Conservation (phyloP, 2,797 vertebrate genomes). For the Cynodonichthys magdalenae region DNA sequence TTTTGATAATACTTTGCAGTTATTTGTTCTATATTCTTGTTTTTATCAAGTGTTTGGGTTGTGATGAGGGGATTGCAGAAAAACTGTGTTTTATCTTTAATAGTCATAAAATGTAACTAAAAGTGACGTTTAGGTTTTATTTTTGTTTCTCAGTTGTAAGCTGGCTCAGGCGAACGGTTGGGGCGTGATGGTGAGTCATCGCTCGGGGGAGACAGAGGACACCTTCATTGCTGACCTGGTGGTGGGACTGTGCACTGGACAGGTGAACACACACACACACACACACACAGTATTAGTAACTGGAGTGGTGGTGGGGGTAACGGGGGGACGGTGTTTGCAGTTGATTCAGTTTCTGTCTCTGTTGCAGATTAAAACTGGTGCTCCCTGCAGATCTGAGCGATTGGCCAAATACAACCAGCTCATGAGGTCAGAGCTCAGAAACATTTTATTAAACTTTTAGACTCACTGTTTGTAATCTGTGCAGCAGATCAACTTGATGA, state of each 20-base stretch:
- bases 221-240: slow-evolving; percentile 96
- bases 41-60: too few relatives aligned
- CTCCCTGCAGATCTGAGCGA: slow-evolving; percentile 93
- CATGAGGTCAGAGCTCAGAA: slow-evolving; percentile 87
- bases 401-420: slow-evolving; percentile 97
- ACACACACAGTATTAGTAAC: not conserved
- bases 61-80: too few relatives aligned
- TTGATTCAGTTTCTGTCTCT: slow-evolving; percentile 4
- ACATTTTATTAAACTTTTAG: not conserved
- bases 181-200: slow-evolving; percentile 97
- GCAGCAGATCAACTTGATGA: not conserved
- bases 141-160: slow-evolving; percentile 83
- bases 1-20: not conserved
- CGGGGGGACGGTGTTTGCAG: not conserved
- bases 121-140: not conserved
- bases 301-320: too few relatives aligned
- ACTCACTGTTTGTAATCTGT: not conserved
- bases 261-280: slow-evolving; percentile 74
- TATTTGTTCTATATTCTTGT: too few relatives aligned
- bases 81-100: too few relatives aligned
- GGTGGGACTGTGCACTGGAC: slow-evolving; percentile 94
- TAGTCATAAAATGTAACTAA: too few relatives aligned
- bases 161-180: slow-evolving; percentile 94
- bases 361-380: slow-evolving; percentile 92
- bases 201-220: slow-evolving; percentile 95